These are phyloP conservation scores for Camelus bactrianus DNA, from an alignment of 2,113 vertebrate genomes.

Conservation along the genomic window DNA sequence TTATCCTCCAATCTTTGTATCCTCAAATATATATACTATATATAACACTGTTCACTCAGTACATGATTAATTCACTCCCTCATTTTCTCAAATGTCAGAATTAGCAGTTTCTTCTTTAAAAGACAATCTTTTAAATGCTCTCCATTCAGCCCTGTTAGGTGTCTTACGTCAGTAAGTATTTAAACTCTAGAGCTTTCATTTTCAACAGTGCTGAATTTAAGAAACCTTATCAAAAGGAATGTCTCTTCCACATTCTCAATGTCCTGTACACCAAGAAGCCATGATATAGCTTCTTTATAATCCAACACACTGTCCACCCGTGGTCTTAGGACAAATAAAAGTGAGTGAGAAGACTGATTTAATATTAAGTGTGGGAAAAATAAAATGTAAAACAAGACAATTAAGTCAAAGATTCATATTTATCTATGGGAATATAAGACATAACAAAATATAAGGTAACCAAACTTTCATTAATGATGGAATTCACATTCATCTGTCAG, in stretches of 20 bases:
- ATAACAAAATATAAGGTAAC: conserved; percentile 4
- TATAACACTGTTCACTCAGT: not conserved
- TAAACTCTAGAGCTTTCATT: conserved; percentile 42
- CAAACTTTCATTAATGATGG: conserved; percentile 48
- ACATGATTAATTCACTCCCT: not conserved
- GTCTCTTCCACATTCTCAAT: not conserved
- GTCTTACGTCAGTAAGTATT: not conserved
- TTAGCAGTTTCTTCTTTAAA: conserved; percentile 20
- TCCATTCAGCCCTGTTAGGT: not conserved
- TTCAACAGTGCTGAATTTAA: conserved; percentile 54
- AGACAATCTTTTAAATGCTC: conserved; percentile 36
- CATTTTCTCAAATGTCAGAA: conserved; percentile 40
- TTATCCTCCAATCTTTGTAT: not conserved
- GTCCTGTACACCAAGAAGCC: conserved; percentile 27
- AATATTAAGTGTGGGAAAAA: not conserved
- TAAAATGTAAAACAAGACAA: not conserved
- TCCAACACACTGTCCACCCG: not conserved
- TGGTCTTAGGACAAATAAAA: conserved; percentile 35
- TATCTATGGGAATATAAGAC: not conserved
- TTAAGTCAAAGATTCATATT: not conserved
- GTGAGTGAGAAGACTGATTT: not conserved
- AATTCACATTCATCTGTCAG: conserved; percentile 3
- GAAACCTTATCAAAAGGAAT: not conserved
- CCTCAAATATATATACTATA: not conserved
- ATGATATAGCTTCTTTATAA: conserved; percentile 3